Percentiles rank a stretch among this genome's conserved stretches.
Conservation (phyloP, 2,888 invertebrate species). For the Ochropleura plecta region DNA sequence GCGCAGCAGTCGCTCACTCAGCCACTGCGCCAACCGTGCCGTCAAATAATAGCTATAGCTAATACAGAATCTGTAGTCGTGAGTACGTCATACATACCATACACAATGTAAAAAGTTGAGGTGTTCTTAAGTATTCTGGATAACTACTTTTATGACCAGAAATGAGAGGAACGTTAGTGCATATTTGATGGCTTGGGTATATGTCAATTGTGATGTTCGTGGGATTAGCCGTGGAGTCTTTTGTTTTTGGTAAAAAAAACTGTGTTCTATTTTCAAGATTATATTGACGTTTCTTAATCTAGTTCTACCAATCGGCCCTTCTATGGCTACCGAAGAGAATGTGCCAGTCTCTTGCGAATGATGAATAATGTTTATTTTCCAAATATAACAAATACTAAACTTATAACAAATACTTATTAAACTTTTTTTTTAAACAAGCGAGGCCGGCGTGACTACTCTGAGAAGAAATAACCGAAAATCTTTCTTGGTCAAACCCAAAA, state of each 20-base stretch:
- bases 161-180: slow-evolving; percentile 45
- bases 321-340: too few species aligned
- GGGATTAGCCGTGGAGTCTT: slow-evolving; percentile 1
- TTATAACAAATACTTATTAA: too few species aligned
- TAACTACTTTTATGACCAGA: slow-evolving; percentile 31
- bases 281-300: not conserved
- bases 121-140: slow-evolving; percentile 35
- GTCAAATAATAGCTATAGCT: too few species aligned
- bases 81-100: slow-evolving; percentile 25
- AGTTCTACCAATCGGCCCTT: not conserved
- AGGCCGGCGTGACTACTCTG: too few species aligned
- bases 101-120: slow-evolving; percentile 38
- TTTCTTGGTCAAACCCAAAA: too few species aligned
- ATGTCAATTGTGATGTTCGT: not conserved
- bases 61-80: not conserved
- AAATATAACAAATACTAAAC: too few species aligned
- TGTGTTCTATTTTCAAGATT: not conserved
- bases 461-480: too few species aligned
- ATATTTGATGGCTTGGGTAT: slow-evolving; percentile 6
- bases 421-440: too few species aligned
- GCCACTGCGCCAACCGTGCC: too few species aligned
- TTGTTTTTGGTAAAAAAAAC: not conserved
- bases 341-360: too few species aligned
- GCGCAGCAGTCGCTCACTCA: too few species aligned
- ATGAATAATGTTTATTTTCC: too few species aligned